Evolutionary conservation across 1,140 invertebrate genomes (phyloP).

Genomic region (Brachionus manjavacas): DNA sequence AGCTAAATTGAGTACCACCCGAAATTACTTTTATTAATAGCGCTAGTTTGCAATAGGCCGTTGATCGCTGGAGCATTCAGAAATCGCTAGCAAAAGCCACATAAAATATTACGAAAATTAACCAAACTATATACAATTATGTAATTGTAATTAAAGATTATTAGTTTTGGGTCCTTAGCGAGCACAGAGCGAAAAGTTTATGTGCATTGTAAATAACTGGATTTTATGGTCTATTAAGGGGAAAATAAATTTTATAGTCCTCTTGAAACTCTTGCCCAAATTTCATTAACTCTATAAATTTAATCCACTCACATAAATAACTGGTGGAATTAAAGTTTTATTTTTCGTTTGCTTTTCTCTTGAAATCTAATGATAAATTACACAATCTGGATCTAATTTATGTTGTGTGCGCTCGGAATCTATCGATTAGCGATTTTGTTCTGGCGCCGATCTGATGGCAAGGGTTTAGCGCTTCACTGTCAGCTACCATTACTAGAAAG

Average conservation of each 20-base stretch:
- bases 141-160: slow-evolving; percentile 30
- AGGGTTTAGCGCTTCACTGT: neutral
- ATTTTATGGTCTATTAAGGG: slow-evolving; percentile 36
- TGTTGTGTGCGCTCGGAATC: neutral
- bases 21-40: neutral
- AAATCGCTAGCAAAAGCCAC: slow-evolving; percentile 3
- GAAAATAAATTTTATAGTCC: slow-evolving; percentile 19
- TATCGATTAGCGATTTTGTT: neutral
- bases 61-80: neutral
- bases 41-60: neutral
- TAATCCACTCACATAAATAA: neutral
- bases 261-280: neutral
- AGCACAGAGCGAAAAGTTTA: neutral
- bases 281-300: slow-evolving; percentile 13
- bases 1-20: neutral
- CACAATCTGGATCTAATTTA: slow-evolving; percentile 26
- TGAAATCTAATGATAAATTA: slow-evolving; percentile 14
- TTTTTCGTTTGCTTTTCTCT: slow-evolving; percentile 3
- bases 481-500: neutral
- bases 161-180: neutral
- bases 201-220: neutral
- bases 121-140: slow-evolving; percentile 15
- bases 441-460: neutral
- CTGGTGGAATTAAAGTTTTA: neutral
- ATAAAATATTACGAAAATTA: slow-evolving; percentile 29